A percentile compares a stretch with the other conserved stretches of the same genome.
Evolutionary conservation across 2,888 invertebrate species (phyloP).

Genomic region (Platerodrilus igneus): DNA sequence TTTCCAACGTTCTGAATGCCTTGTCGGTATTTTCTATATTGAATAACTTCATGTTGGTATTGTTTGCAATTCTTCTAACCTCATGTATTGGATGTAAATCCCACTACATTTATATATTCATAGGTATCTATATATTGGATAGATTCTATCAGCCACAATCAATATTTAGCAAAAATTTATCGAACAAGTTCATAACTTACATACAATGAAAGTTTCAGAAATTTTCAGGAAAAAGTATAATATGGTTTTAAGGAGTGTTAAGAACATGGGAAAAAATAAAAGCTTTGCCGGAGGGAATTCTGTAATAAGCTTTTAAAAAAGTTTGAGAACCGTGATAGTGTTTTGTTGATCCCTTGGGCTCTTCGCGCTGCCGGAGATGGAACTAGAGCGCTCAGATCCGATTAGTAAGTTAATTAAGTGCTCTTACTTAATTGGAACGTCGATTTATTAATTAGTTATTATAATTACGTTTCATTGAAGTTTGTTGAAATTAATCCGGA

Average conservation of each 20-base stretch:
- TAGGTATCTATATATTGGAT: no score
- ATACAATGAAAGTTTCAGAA: no score
- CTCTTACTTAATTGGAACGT: conserved; percentile 46
- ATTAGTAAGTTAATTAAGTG: conserved; percentile 49
- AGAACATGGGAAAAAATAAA: conserved; percentile 44
- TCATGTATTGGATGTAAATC: no score
- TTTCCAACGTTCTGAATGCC: no score
- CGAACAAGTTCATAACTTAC: no score
- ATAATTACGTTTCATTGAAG: conserved; percentile 36
- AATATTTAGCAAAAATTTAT: no score
- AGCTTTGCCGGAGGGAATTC: conserved; percentile 37
- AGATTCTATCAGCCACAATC: no score
- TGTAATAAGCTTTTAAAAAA: conserved; percentile 51
- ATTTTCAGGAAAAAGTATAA: conserved; percentile 44
- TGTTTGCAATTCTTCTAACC: no score
- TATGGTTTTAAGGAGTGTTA: conserved; percentile 48
- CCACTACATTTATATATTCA: no score
- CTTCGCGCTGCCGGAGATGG: conserved; percentile 26
- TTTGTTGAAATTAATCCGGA: conserved; percentile 10
- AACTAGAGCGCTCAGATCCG: conserved; percentile 39
- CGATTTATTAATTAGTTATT: conserved; percentile 49
- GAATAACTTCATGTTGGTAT: no score
- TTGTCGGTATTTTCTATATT: no score
- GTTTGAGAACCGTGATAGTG: conserved; percentile 44
- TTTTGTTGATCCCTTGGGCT: conserved; percentile 43